Evolutionary conservation across 2,888 invertebrate species (phyloP).

Genomic region (Platycheirus rosarum): DNA sequence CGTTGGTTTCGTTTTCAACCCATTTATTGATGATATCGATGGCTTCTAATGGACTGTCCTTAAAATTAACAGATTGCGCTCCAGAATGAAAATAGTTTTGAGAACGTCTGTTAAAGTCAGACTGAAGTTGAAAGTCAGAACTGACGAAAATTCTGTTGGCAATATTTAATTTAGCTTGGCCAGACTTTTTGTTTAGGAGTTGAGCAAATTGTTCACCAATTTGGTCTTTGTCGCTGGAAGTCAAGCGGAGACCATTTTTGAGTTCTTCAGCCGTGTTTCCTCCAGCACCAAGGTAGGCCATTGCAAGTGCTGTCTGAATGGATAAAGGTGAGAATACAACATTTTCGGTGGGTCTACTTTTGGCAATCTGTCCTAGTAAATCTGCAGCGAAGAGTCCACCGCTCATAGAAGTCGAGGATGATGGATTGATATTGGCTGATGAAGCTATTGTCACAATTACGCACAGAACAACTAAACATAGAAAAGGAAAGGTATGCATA

Average conservation of each 20-base stretch:
- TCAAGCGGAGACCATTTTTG: constrained; percentile 75
- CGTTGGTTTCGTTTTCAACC: constrained; percentile 90
- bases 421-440: constrained; percentile 4
- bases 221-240: constrained; percentile 73
- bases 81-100: constrained; percentile 86
- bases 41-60: constrained; percentile 81
- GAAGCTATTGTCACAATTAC: not conserved
- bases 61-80: constrained; percentile 86
- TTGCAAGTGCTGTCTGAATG: constrained; percentile 88
- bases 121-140: constrained; percentile 84
- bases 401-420: not conserved
- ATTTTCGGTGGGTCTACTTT: constrained; percentile 82
- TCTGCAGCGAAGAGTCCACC: constrained; percentile 76
- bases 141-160: constrained; percentile 90
- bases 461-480: no score
- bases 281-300: constrained; percentile 88
- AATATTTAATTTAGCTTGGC: constrained; percentile 81
- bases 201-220: constrained; percentile 77
- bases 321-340: constrained; percentile 90
- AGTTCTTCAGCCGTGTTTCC: constrained; percentile 82
- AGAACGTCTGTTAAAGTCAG: constrained; percentile 85
- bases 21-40: constrained; percentile 89
- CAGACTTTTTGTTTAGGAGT: constrained; percentile 75
- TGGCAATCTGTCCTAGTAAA: constrained; percentile 75
- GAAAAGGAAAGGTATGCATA: no score